Evolutionary conservation across 2,113 vertebrate species (phyloP).

Genomic region (Hassar affinis): DNA sequence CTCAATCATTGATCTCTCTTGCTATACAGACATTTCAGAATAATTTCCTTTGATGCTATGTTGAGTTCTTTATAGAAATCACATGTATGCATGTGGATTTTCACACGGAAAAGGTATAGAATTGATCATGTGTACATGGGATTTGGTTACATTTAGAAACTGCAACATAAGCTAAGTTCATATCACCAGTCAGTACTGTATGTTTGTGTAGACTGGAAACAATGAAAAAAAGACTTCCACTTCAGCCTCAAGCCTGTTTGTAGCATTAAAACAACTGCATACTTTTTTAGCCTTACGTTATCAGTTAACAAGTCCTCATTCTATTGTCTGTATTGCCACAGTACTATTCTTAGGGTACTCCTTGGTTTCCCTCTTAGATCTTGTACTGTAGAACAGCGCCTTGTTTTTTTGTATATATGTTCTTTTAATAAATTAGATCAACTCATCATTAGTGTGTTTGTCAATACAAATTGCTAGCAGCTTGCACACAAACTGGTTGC

Average conservation of each 20-base stretch:
- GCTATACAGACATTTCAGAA: background rate
- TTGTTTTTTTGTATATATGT: conserved; percentile 66
- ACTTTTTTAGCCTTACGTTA: conserved; percentile 69
- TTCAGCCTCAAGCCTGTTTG: conserved; percentile 79
- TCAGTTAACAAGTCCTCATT: conserved; percentile 28
- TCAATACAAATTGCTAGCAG: background rate
- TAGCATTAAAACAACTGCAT: conserved; percentile 97
- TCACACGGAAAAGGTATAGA: background rate
- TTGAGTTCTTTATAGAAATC: background rate
- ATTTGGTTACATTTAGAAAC: conserved; percentile 1
- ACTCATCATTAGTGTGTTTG: background rate
- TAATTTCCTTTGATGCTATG: background rate
- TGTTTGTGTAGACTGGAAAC: conserved; percentile 15
- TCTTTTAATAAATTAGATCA: conserved; percentile 70
- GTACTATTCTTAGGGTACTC: conserved; percentile 39
- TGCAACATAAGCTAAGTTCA: conserved; percentile 1
- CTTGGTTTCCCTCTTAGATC: conserved; percentile 33
- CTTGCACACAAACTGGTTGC: background rate
- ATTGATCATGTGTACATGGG: conserved; percentile 17
- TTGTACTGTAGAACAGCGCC: conserved; percentile 24
- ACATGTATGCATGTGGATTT: background rate
- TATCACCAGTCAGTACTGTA: background rate
- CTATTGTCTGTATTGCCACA: conserved; percentile 35
- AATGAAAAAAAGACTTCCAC: background rate
- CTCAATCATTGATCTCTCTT: conserved; percentile 41